Conservation (phyloP, 30 jellyfish, hydroid and myxozoan species). For the Aurelia coerulea region DNA sequence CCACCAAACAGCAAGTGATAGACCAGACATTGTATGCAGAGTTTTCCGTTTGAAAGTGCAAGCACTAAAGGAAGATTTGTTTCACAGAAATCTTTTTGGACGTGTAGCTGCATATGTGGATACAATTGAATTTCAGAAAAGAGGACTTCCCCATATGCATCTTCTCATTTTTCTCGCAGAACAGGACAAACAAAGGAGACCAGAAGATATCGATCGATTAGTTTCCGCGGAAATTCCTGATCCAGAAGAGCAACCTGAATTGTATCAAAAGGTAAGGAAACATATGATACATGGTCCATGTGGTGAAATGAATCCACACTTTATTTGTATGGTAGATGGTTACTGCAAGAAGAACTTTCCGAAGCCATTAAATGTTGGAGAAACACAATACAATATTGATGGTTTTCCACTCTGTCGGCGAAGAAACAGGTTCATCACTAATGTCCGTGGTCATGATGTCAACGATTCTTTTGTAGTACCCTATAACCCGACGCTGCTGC, state of each 20-base stretch:
- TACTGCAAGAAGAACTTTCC: no score
- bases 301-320: no score
- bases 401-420: constrained; percentile 74
- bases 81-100: constrained; percentile 34
- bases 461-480: constrained; percentile 9
- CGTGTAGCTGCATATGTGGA: constrained; percentile 31
- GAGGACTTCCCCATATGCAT: constrained; percentile 24
- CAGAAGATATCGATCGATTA: background rate
- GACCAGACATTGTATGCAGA: constrained; percentile 54
- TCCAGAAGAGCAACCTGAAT: no score
- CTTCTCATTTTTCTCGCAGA: background rate
- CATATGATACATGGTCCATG: no score
- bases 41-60: constrained; percentile 31
- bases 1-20: background rate
- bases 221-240: background rate
- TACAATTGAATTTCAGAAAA: constrained; percentile 60
- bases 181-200: background rate
- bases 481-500: constrained; percentile 38
- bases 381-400: constrained; percentile 15
- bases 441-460: background rate
- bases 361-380: no score
- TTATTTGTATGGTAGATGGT: no score
- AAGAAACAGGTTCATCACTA: constrained; percentile 16
- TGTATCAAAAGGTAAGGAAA: no score
- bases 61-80: constrained; percentile 14